Percentiles rank a stretch among this genome's conserved stretches.
Evolutionary conservation across 2,113 vertebrate species (phyloP).

Genomic region (Laticauda colubrina): DNA sequence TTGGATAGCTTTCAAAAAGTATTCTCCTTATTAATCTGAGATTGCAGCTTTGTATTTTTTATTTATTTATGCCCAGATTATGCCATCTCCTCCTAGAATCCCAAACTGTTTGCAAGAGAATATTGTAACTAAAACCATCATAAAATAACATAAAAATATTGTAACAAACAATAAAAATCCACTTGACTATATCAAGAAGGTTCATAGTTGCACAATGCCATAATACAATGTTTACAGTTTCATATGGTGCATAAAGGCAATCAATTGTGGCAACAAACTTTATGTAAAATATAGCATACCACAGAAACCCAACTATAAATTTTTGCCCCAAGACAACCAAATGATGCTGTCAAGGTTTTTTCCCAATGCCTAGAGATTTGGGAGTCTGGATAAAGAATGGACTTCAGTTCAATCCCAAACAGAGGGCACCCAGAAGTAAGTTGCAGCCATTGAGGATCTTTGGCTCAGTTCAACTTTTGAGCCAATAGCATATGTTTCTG

Average conservation of each 20-base stretch:
- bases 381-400: background rate
- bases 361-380: background rate
- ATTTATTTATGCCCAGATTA: background rate
- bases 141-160: background rate
- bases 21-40: background rate
- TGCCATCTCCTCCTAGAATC: background rate
- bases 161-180: background rate
- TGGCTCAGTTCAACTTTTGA: background rate
- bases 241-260: background rate
- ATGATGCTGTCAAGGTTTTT: background rate
- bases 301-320: background rate
- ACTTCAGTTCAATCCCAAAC: background rate
- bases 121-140: background rate
- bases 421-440: background rate
- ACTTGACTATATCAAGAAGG: background rate
- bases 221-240: background rate
- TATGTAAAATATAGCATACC: background rate
- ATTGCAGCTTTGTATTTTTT: background rate
- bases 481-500: background rate
- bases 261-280: background rate
- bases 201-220: background rate
- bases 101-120: background rate
- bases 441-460: background rate
- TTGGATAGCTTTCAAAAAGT: background rate
- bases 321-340: background rate